Base-by-base conservation (phyloP, 2,888 invertebrate genomes). In the Miltochrista miniata region DNA sequence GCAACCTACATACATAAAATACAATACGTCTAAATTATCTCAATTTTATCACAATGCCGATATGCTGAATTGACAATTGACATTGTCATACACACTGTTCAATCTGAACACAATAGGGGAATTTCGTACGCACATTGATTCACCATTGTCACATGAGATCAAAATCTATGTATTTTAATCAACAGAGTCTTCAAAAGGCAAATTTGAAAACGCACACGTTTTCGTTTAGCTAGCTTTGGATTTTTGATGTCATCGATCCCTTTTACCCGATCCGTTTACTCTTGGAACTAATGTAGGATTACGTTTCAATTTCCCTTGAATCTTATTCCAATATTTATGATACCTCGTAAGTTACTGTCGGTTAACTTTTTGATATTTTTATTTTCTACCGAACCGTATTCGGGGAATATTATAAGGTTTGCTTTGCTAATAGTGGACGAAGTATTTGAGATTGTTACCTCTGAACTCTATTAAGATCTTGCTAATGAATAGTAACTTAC, bases 81-180 rank as follows among this genome's bases (percentile, higher is more conserved):
- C 70, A 71, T 56, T 70, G 74, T 72, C 75, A 74, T 67, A 65
- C 67, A 69, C 73, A 74, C 60, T 57, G 49, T 54, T 47, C 42
- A 37, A 43, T 15, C 13, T 35, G 43, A 29, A 44, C 48, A 62
- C 59, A 61, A 60, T 51, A 37, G 53, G 45, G 54, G 48, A 45
- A 59, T 59, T 63, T 54, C 51, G 59, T 53, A 54, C 50, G 53
- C 67, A 48, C 55, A 70, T 50, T 52, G 64, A 64, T 61, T 54
- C 55, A 53, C 52, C 53, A 48, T 59, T 62, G 52, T 61, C 64
- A 62, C 60, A 64, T 55, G 61, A 76, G 71, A 79, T 78, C 73
- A 74, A 76, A 45, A 79, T 79, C 72, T 63, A 64, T 69, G 70
- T 76, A 80, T 81, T 84, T 83, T 86, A 85, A 85, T 86, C 84